phyloP scores from a whole-genome alignment of 2,113 vertebrate species.

The Lampris incognitus region DNA sequence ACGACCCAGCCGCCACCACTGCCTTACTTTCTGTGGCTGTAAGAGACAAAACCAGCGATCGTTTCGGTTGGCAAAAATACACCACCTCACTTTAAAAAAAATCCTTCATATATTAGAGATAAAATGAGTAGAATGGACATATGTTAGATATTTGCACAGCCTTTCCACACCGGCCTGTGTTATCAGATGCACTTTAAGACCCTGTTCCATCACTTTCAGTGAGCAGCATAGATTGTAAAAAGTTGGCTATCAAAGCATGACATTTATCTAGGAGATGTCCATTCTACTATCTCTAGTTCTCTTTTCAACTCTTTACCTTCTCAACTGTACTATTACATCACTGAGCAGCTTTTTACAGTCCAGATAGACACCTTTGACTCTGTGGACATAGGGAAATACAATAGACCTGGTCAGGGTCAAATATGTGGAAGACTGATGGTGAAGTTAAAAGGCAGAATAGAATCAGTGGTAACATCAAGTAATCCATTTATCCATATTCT shows the following conservation, averaged over 20 bases:
- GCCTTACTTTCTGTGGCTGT: constrained; percentile 44
- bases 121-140: constrained; percentile 34
- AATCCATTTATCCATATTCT: not conserved
- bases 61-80: not conserved
- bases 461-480: not conserved
- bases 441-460: not conserved
- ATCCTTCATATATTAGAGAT: constrained; percentile 17
- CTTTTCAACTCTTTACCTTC: constrained; percentile 46
- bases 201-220: not conserved
- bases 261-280: constrained; percentile 24
- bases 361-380: constrained; percentile 45
- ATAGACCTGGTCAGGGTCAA: constrained; percentile 41
- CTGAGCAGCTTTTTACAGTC: constrained; percentile 63
- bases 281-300: constrained; percentile 34
- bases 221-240: not conserved
- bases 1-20: constrained; percentile 52
- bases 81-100: not conserved
- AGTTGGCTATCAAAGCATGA: not conserved
- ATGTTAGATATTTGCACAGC: not conserved
- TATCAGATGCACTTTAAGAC: not conserved
- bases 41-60: constrained; percentile 40
- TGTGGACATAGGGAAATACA: constrained; percentile 60
- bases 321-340: constrained; percentile 64
- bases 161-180: not conserved
- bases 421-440: constrained; percentile 13